These are phyloP conservation scores for Taxidea taxus DNA, from an alignment of 2,113 vertebrate species.

Conservation along the genomic window DNA sequence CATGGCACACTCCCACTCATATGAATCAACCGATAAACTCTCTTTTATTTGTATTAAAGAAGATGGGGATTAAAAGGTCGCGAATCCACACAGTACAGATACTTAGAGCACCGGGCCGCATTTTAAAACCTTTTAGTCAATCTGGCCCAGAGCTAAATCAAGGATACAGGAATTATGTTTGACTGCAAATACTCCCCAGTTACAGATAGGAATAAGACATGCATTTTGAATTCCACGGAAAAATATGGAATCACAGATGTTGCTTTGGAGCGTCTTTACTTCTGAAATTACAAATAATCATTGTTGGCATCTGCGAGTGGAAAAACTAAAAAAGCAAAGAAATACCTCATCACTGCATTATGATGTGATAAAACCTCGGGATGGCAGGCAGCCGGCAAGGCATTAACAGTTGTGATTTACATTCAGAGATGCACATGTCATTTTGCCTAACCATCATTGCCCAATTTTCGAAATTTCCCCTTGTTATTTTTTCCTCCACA, in stretches of 20 bases:
- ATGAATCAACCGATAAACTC: conserved; percentile 75
- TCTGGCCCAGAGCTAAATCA: conserved; percentile 61
- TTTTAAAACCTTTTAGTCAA: conserved; percentile 62
- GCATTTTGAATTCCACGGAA: conserved; percentile 63
- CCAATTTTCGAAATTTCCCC: conserved; percentile 69
- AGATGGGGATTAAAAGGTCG: conserved; percentile 78
- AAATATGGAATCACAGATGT: conserved; percentile 77
- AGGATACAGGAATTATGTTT: conserved; percentile 49
- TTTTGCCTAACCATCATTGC: conserved; percentile 57
- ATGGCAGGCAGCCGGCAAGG: conserved; percentile 51
- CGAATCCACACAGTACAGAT: conserved; percentile 57
- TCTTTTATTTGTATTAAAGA: conserved; percentile 80
- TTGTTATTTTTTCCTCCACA: conserved; percentile 50
- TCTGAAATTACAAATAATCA: conserved; percentile 79
- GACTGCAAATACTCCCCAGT: conserved; percentile 53
- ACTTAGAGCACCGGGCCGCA: neutral
- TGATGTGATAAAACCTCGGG: conserved; percentile 59
- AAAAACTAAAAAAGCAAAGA: conserved; percentile 70
- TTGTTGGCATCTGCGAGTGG: conserved; percentile 73
- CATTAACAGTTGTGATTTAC: conserved; percentile 17
- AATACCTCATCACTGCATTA: conserved; percentile 71
- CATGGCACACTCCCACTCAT: conserved; percentile 66
- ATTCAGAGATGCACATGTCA: conserved; percentile 44
- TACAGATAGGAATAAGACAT: conserved; percentile 63
- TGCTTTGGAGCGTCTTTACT: conserved; percentile 73